Percentiles rank a stretch among this genome's conserved stretches.
phyloP scores from a whole-genome alignment of 37 sponge, comb jelly and placozoan species.

The Axinella damicornis region DNA sequence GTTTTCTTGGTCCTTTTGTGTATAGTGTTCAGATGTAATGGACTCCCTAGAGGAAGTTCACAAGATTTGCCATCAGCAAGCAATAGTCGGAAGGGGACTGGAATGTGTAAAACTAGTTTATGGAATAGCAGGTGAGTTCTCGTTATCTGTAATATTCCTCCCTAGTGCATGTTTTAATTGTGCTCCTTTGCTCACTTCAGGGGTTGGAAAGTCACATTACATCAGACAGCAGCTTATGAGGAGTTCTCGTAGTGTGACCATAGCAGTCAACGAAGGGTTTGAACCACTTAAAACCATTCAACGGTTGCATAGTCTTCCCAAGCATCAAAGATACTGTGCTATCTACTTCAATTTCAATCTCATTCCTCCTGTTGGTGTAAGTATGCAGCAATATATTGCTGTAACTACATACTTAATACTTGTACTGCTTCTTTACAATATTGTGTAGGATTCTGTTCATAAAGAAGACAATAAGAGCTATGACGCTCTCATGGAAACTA shows the following conservation, averaged over 20 bases:
- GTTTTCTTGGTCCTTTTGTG: no score
- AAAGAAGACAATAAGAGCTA: slow-evolving; percentile 26
- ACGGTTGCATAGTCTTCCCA: slow-evolving; percentile 9
- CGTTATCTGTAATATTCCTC: no score
- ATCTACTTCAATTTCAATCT: slow-evolving; percentile 64
- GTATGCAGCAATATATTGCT: no score
- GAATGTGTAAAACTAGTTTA: slow-evolving; percentile 19
- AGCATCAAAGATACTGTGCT: slow-evolving; percentile 10
- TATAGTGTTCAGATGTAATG: no score
- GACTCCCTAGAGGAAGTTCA: no score
- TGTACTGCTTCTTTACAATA: no score
- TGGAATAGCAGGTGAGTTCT: slow-evolving; percentile 28
- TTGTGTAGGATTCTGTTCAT: background rate
- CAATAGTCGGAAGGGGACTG: no score
- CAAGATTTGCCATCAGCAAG: no score
- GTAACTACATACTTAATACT: no score
- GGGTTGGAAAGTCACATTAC: slow-evolving; percentile 68
- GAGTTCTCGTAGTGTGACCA: background rate
- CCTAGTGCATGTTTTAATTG: no score
- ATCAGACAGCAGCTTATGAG: slow-evolving; percentile 42
- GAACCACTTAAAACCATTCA: slow-evolving; percentile 25
- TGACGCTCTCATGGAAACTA: slow-evolving; percentile 35
- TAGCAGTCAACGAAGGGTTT: slow-evolving; percentile 63
- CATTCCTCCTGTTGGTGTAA: slow-evolving; percentile 33
- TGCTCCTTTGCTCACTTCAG: background rate